A percentile compares a stretch with the other conserved stretches of the same genome.
These are phyloP conservation scores for Atherinomorus stipes DNA, from an alignment of 2,113 vertebrate genomes.

Conservation along the genomic window DNA sequence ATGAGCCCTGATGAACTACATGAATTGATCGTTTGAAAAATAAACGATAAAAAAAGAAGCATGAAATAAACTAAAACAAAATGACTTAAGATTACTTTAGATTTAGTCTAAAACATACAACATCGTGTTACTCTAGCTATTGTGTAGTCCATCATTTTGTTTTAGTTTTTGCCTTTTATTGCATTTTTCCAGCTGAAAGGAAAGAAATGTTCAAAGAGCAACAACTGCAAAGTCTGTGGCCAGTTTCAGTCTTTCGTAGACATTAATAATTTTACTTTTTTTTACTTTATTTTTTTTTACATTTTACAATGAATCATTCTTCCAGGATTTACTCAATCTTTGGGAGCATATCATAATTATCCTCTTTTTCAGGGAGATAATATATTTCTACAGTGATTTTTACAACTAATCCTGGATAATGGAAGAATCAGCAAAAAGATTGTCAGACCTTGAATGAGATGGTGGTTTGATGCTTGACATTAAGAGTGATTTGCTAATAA, in stretches of 20 bases:
- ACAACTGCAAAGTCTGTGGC: not conserved
- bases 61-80: not conserved
- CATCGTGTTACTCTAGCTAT: no score
- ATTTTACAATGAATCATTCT: not conserved
- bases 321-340: not conserved
- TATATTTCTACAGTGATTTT: conserved; percentile 59
- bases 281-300: no score
- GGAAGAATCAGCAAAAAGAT: conserved; percentile 34
- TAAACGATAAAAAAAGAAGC: no score
- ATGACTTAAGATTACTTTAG: no score
- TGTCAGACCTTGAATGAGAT: conserved; percentile 39
- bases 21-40: not conserved
- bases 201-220: not conserved
- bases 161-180: not conserved
- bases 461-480: conserved; percentile 41
- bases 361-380: conserved; percentile 62
- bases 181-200: not conserved
- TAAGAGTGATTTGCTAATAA: conserved; percentile 38
- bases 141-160: not conserved
- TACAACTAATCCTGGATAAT: conserved; percentile 67
- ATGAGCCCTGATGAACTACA: not conserved
- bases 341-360: conserved; percentile 38
- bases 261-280: no score
- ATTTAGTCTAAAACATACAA: no score
- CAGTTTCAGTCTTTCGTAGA: not conserved